Conservation (phyloP, 1,140 invertebrate genomes). For the Polypedilum vanderplanki region DNA sequence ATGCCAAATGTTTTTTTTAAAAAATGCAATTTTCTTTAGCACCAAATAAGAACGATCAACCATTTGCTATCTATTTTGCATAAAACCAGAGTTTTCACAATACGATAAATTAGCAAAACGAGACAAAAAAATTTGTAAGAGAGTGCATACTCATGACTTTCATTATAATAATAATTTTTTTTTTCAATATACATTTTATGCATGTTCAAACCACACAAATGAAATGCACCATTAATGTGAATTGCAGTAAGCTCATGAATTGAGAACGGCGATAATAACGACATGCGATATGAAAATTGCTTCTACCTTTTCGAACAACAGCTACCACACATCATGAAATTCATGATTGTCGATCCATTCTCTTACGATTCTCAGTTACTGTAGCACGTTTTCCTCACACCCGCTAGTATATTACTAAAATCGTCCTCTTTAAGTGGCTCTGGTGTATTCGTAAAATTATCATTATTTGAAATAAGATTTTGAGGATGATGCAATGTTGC, state of each 20-base stretch:
- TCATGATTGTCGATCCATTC: conserved; percentile 24
- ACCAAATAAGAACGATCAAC: too few species aligned
- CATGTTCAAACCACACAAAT: neutral
- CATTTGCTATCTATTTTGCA: too few species aligned
- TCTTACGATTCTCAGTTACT: conserved; percentile 54
- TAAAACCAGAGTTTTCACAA: too few species aligned
- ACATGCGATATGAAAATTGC: conserved; percentile 18
- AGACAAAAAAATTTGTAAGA: neutral
- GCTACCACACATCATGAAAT: conserved; percentile 28
- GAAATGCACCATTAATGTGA: too few species aligned
- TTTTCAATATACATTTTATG: neutral
- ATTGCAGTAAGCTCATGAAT: too few species aligned
- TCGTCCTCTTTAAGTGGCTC: conserved; percentile 65
- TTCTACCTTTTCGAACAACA: neutral
- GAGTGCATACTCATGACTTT: neutral
- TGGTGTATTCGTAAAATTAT: conserved; percentile 41
- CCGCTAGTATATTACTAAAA: conserved; percentile 77
- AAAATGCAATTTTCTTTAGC: too few species aligned
- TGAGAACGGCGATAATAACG: conserved; percentile 8
- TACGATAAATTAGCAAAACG: neutral
- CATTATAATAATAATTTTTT: neutral
- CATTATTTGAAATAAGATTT: conserved; percentile 30
- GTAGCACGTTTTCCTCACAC: conserved; percentile 78
- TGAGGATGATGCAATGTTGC: conserved; percentile 30
- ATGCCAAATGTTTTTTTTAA: neutral